A percentile compares a stretch with the other conserved stretches of the same genome.
These are phyloP conservation scores for Fragariocoptes setiger DNA, from an alignment of 1,140 invertebrate genomes.

Conservation along the genomic window DNA sequence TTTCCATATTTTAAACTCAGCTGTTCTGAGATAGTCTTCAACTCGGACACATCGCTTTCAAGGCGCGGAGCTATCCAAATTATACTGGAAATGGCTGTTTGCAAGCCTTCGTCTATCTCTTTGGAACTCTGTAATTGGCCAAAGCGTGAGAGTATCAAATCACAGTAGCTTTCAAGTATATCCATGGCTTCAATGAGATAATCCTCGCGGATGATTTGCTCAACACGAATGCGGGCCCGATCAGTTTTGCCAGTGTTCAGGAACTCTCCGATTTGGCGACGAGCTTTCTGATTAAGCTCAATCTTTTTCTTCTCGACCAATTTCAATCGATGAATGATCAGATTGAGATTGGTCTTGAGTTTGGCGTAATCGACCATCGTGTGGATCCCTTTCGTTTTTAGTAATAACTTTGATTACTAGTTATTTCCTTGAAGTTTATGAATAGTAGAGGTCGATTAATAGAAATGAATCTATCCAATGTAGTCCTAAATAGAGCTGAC, in stretches of 20 bases:
- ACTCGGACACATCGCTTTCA: slow-evolving; percentile 23
- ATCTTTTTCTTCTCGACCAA: neutral
- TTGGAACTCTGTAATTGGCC: slow-evolving; percentile 91
- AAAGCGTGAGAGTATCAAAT: slow-evolving; percentile 79
- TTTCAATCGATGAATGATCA: neutral
- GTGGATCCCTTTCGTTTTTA: slow-evolving; percentile 8
- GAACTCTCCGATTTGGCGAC: neutral
- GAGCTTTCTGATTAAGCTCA: neutral
- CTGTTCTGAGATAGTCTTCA: slow-evolving; percentile 70
- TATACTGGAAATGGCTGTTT: slow-evolving; percentile 75
- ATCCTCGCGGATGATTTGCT: slow-evolving; percentile 93
- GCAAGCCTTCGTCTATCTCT: slow-evolving; percentile 69
- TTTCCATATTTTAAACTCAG: slow-evolving; percentile 74
- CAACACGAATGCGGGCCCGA: slow-evolving; percentile 71
- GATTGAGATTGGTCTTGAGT: neutral
- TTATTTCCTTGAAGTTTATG: too few relatives aligned
- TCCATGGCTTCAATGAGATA: slow-evolving; percentile 95
- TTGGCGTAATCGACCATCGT: neutral
- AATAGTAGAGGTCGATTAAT: too few relatives aligned
- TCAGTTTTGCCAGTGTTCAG: slow-evolving; percentile 41
- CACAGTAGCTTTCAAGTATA: slow-evolving; percentile 95
- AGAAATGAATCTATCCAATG: too few relatives aligned
- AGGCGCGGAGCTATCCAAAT: slow-evolving; percentile 77
- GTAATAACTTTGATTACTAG: too few relatives aligned
- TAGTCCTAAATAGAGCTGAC: too few relatives aligned